Base-by-base conservation (phyloP, 2,888 invertebrate genomes). In the Proisotoma minuta region DNA sequence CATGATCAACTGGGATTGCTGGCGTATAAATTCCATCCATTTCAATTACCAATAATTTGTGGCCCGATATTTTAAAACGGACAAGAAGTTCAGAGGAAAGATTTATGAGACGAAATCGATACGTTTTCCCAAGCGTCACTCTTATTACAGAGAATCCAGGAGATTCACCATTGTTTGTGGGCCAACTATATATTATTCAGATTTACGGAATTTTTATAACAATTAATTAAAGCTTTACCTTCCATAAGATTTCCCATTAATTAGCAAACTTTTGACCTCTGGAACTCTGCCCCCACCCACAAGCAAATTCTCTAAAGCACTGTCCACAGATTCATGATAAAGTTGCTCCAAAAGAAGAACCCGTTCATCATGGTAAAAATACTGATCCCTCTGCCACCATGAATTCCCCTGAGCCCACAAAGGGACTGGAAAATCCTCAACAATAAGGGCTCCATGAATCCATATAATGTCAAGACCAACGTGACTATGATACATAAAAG, bases 41-140 rank as follows among this genome's bases (percentile, higher is more conserved):
- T 56, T 68, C 68, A 34, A 68, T 66, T 10, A 68, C 60, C 1
- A 50, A 59, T 15, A 68, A 66, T 1, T 2, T 50, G 39, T 68
- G 68, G 4, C 27, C 28, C 3, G 53, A 43, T 27, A 68, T 57
- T 20, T 53, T 62, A 48, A 61, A 68, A 5, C 49, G 34, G 23
- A 68, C 57, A 3, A 65, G 34, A 8, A 63, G 63, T 27, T 68
- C 68, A 1, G 64, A 62, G 0, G 62, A 63, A 1, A 62, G 57
- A 27, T 61, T 64, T 10, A 68, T 68, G 43, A 68, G 60, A 8
- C 68, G 59, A 39, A 68, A 66, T 12, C 68, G 57, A 29, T 68
- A 68, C 15, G 58, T 51, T 12, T 50, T 29, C 24, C 65, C 65
- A 40, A 51, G 47, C 18, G 58, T 27, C 3, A 68, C 68, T 3